phyloP scores from a whole-genome alignment of 30 jellyfish, hydroid and myxozoan genomes.

The Sanderia malayensis region DNA sequence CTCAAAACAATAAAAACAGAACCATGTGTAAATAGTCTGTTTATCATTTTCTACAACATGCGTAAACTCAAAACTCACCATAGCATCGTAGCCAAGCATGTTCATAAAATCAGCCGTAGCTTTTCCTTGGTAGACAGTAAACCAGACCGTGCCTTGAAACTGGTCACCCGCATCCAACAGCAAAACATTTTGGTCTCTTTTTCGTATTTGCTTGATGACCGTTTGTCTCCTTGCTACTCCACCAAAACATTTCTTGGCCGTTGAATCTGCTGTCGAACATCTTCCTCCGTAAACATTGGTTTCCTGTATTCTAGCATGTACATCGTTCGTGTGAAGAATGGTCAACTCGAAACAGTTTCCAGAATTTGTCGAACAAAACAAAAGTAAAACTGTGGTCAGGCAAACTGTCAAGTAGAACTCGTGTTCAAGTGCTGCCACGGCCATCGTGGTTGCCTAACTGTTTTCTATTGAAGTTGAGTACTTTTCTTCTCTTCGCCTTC shows the following conservation, averaged over 20 bases:
- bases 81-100: constrained; percentile 48
- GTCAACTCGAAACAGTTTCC: constrained; percentile 44
- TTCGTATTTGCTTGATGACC: constrained; percentile 29
- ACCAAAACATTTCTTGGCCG: constrained; percentile 51
- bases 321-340: constrained; percentile 71
- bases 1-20: too few relatives aligned
- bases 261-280: constrained; percentile 9
- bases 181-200: constrained; percentile 3
- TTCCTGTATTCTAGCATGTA: constrained; percentile 61
- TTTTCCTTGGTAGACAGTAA: constrained; percentile 54
- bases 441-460: too few relatives aligned
- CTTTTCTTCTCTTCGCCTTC: too few relatives aligned
- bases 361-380: background rate
- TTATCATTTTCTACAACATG: too few relatives aligned
- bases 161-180: constrained; percentile 79
- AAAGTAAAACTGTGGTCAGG: too few relatives aligned
- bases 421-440: too few relatives aligned
- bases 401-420: too few relatives aligned
- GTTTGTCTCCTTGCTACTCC: constrained; percentile 74
- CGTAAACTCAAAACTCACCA: too few relatives aligned
- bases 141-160: constrained; percentile 74
- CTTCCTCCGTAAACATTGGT: constrained; percentile 42
- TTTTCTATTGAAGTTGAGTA: too few relatives aligned
- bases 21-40: too few relatives aligned
- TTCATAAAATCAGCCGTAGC: constrained; percentile 58